Conservation (phyloP, 2,113 vertebrate genomes). For the Probosciger aterrimus region DNA sequence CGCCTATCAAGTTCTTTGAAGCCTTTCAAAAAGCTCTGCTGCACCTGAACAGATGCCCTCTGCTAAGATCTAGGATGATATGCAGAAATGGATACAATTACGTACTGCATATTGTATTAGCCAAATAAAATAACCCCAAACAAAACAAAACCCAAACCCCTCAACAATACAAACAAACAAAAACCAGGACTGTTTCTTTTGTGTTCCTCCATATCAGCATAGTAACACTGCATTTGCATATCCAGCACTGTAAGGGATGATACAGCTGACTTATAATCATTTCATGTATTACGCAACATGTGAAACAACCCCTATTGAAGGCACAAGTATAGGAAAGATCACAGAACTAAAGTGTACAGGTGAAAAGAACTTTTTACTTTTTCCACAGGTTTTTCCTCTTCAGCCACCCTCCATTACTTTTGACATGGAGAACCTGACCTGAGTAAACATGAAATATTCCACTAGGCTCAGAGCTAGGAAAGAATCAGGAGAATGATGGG, state of each 20-base stretch:
- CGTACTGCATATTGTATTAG: neutral
- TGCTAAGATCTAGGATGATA: neutral
- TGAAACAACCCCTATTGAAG: neutral
- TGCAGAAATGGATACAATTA: neutral
- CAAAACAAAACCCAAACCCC: neutral
- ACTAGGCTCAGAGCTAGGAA: neutral
- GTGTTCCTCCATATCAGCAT: neutral
- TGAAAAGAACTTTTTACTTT: neutral
- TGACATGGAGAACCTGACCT: neutral
- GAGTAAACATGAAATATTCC: neutral
- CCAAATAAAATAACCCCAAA: neutral
- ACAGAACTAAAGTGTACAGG: neutral
- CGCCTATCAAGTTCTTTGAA: neutral
- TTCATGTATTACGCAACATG: neutral
- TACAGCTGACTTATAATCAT: neutral
- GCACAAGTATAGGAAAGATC: neutral
- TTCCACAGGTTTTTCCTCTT: neutral
- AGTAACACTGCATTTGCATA: neutral
- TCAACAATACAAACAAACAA: neutral
- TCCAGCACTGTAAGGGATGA: neutral
- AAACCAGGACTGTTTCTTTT: neutral
- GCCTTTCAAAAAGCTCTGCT: neutral
- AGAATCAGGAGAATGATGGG: neutral
- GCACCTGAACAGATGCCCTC: neutral
- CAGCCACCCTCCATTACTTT: neutral